Percentiles rank a stretch among this genome's conserved stretches.
phyloP scores from a whole-genome alignment of 1,140 invertebrate species.

The Cylas formicarius region DNA sequence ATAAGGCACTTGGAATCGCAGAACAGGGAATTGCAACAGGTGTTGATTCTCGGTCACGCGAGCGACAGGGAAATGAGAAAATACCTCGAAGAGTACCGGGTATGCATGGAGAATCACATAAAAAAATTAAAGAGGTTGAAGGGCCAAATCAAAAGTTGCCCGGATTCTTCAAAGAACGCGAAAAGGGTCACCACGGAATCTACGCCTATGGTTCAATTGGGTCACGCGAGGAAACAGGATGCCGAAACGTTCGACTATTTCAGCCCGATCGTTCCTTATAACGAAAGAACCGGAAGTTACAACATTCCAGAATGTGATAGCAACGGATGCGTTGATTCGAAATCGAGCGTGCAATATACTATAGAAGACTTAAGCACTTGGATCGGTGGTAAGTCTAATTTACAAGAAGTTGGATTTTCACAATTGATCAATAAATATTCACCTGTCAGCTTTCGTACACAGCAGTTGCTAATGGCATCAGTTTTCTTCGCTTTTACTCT shows the following conservation, averaged over 20 bases:
- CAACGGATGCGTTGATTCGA: not conserved
- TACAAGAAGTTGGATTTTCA: no score
- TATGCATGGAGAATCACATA: slow-evolving; percentile 50
- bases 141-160: slow-evolving; percentile 25
- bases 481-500: no score
- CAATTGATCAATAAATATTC: no score
- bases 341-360: slow-evolving; percentile 42
- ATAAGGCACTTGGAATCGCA: slow-evolving; percentile 55
- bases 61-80: slow-evolving; percentile 42
- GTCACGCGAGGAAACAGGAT: slow-evolving; percentile 6
- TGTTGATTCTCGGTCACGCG: slow-evolving; percentile 27
- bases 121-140: slow-evolving; percentile 52
- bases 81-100: slow-evolving; percentile 48
- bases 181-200: slow-evolving; percentile 27
- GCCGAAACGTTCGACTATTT: slow-evolving; percentile 37
- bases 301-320: not conserved
- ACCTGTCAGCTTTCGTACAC: no score
- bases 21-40: slow-evolving; percentile 42
- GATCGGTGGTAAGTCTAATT: slow-evolving; percentile 42
- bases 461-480: no score
- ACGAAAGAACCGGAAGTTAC: slow-evolving; percentile 14
- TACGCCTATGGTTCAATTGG: slow-evolving; percentile 33
- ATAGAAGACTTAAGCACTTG: slow-evolving; percentile 52
- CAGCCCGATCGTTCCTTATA: slow-evolving; percentile 46
- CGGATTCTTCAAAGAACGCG: slow-evolving; percentile 3